Evolutionary conservation across 2,888 invertebrate genomes (phyloP).

Genomic region (Escarpia spicata): DNA sequence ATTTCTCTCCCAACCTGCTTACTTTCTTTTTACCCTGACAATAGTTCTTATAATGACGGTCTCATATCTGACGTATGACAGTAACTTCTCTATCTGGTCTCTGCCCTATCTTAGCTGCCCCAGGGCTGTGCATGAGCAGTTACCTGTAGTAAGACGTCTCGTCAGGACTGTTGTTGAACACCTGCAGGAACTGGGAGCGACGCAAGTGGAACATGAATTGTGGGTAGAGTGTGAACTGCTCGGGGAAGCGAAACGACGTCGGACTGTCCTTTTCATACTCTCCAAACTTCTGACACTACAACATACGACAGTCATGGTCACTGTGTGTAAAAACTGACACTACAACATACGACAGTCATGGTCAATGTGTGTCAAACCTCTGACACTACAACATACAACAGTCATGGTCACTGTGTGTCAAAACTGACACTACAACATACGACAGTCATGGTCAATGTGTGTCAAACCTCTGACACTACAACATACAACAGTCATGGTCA

Average conservation of each 20-base stretch:
- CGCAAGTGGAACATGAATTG: conserved; percentile 99
- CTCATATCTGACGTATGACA: background rate
- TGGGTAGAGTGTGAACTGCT: conserved; percentile 97
- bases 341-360: too few relatives aligned
- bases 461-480: too few relatives aligned
- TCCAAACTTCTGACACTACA: conserved; percentile 97
- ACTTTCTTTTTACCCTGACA: background rate
- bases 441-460: too few relatives aligned
- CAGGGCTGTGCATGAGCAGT: conserved; percentile 26
- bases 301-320: background rate
- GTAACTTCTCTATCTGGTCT: background rate
- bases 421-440: too few relatives aligned
- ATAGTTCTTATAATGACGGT: background rate
- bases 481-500: background rate
- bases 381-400: too few relatives aligned
- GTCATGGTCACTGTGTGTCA: too few relatives aligned
- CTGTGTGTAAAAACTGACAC: too few relatives aligned
- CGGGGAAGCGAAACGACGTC: conserved; percentile 91
- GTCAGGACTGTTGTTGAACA: conserved; percentile 99
- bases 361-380: too few relatives aligned
- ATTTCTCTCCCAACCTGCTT: too few relatives aligned
- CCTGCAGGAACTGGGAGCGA: conserved; percentile 97
- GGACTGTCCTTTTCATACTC: conserved; percentile 98
- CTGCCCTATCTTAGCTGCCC: background rate
- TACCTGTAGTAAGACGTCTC: conserved; percentile 98